Evolutionary conservation across 2,797 vertebrate genomes (phyloP).

Genomic region (Centroberyx gerrardi): DNA sequence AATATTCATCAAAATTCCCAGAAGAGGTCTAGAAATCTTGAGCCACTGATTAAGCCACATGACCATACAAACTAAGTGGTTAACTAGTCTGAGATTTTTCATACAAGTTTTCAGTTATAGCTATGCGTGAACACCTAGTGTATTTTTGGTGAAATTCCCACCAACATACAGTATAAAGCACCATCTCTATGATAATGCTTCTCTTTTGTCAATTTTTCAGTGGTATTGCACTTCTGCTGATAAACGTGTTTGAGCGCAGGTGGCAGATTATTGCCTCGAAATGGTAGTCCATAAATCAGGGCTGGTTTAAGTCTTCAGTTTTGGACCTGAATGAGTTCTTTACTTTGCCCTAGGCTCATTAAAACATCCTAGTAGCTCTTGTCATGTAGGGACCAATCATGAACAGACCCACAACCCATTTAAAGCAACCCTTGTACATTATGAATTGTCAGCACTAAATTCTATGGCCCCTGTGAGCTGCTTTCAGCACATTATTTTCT

Average conservation of each 20-base stretch:
- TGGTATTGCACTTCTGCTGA: slow-evolving; percentile 7
- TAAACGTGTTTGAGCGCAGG: slow-evolving; percentile 12
- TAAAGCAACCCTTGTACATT: not conserved
- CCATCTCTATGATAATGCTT: not conserved
- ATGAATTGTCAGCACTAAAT: not conserved
- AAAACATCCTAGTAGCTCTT: slow-evolving; percentile 13
- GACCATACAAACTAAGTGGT: not conserved
- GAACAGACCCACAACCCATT: slow-evolving; percentile 1
- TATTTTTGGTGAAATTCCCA: not conserved
- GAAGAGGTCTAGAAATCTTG: not conserved
- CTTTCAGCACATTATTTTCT: not conserved
- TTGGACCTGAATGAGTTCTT: slow-evolving; percentile 20
- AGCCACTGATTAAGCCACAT: not conserved
- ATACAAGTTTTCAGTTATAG: not conserved
- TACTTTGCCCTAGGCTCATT: slow-evolving; percentile 11
- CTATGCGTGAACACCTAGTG: not conserved
- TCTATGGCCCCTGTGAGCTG: not conserved
- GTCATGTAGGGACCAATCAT: slow-evolving; percentile 6
- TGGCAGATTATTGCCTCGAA: not conserved
- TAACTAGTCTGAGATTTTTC: not conserved
- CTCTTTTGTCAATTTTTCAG: slow-evolving; percentile 7
- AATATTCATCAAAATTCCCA: not conserved
- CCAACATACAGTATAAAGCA: not conserved
- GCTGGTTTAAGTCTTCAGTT: not conserved
- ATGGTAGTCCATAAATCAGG: slow-evolving; percentile 9